Evolutionary conservation across 2,113 vertebrate species (phyloP).

Genomic region (Trematomus loennbergii): DNA sequence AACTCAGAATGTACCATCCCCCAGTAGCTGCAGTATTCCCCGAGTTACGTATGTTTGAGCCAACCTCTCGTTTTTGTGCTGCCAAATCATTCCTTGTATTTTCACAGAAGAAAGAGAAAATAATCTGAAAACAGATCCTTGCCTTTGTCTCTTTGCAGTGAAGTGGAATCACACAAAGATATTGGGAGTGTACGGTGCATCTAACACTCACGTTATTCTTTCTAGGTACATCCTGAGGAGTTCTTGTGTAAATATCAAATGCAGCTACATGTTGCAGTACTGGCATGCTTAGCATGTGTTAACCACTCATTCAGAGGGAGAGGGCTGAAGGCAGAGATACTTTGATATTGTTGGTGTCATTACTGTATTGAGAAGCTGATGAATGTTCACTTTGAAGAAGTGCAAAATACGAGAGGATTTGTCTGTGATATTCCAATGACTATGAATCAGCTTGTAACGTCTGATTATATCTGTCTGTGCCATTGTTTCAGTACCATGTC

Average conservation of each 20-base stretch:
- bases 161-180: slow-evolving; percentile 30
- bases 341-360: slow-evolving; percentile 59
- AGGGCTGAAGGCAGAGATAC: slow-evolving; percentile 30
- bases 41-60: slow-evolving; percentile 6
- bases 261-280: slow-evolving; percentile 50
- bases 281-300: slow-evolving; percentile 42
- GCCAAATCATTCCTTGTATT: slow-evolving; percentile 71
- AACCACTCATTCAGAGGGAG: slow-evolving; percentile 70
- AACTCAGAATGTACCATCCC: slow-evolving; percentile 2
- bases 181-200: slow-evolving; percentile 21
- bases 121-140: slow-evolving; percentile 12
- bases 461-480: slow-evolving; percentile 37
- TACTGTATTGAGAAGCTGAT: slow-evolving; percentile 68
- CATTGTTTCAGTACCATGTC: slow-evolving; percentile 63
- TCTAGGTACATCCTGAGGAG: slow-evolving; percentile 12
- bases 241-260: slow-evolving; percentile 56
- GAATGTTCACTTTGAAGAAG: slow-evolving; percentile 51
- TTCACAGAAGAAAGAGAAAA: slow-evolving; percentile 34
- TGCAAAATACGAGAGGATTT: slow-evolving; percentile 29
- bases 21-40: slow-evolving; percentile 13
- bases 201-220: slow-evolving; percentile 20
- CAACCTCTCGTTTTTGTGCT: slow-evolving; percentile 19
- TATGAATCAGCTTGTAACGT: slow-evolving; percentile 22
- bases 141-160: slow-evolving; percentile 1
- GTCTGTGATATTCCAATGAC: slow-evolving; percentile 52